These are phyloP conservation scores for Clarias pachynema DNA, from an alignment of 2,797 vertebrate species.

Conservation along the genomic window DNA sequence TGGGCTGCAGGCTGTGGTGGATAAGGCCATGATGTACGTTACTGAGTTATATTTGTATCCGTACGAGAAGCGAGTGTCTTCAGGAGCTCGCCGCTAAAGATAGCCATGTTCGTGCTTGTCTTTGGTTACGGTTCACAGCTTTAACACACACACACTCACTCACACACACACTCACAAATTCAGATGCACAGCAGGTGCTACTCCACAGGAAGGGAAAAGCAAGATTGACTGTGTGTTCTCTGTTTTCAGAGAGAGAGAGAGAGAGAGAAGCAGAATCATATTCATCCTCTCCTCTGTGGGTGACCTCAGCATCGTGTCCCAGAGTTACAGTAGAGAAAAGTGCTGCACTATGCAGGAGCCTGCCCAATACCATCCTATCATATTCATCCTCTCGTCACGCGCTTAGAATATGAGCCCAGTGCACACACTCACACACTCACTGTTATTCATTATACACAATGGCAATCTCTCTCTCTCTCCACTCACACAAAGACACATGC, in stretches of 20 bases:
- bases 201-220: conserved; percentile 21
- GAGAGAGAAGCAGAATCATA: conserved; percentile 8
- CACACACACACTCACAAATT: conserved; percentile 22
- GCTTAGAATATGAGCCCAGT: conserved; percentile 25
- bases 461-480: background rate
- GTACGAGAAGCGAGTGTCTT: conserved; percentile 47
- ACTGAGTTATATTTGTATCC: conserved; percentile 57
- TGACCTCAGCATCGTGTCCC: conserved; percentile 49
- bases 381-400: conserved; percentile 40
- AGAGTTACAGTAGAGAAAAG: conserved; percentile 38
- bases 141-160: conserved; percentile 40
- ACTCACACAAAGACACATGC: conserved; percentile 20
- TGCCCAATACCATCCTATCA: conserved; percentile 47
- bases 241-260: conserved; percentile 4
- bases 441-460: conserved; percentile 8
- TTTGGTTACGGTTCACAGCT: conserved; percentile 52
- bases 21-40: conserved; percentile 41
- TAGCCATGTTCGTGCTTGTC: conserved; percentile 51
- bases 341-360: conserved; percentile 41
- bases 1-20: conserved; percentile 34
- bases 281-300: conserved; percentile 39
- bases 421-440: background rate
- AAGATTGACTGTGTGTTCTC: conserved; percentile 16
- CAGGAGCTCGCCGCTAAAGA: conserved; percentile 56
- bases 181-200: conserved; percentile 28